Percentiles rank a stretch among this genome's conserved stretches.
phyloP scores from a whole-genome alignment of 2,888 invertebrate genomes.

The Sphaerophoria taeniata region DNA sequence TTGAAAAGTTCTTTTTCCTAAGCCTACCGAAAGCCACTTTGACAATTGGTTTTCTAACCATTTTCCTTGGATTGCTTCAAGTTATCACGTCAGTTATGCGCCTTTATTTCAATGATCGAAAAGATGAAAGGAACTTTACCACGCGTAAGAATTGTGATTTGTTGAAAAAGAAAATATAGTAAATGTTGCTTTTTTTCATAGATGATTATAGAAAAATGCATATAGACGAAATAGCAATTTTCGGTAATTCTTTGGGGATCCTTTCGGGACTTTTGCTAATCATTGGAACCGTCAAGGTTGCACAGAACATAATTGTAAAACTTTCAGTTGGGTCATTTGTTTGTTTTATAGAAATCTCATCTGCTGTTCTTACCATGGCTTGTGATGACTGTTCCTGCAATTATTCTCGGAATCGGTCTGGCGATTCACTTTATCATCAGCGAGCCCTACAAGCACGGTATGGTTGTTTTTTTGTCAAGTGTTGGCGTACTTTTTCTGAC shows the following conservation, averaged over 20 bases:
- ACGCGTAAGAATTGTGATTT: neutral
- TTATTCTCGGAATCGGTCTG: neutral
- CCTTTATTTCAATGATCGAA: neutral
- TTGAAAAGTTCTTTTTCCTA: neutral
- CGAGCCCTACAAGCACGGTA: too few relatives aligned
- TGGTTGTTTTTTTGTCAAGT: too few relatives aligned
- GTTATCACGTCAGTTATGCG: too few relatives aligned
- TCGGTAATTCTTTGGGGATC: neutral
- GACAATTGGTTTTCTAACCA: slow-evolving; percentile 1
- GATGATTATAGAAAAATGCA: slow-evolving; percentile 2
- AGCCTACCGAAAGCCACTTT: slow-evolving; percentile 2
- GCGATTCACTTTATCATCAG: neutral
- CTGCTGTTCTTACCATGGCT: neutral
- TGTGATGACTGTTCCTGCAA: neutral
- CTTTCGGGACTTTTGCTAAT: neutral
- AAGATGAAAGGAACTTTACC: neutral
- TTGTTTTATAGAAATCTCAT: neutral
- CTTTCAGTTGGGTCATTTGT: neutral
- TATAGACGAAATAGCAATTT: neutral
- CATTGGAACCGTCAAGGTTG: slow-evolving; percentile 15
- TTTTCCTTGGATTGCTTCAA: neutral
- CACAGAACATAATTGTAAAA: neutral
- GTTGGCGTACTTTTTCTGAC: too few relatives aligned
- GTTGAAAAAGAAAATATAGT: neutral
- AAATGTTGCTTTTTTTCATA: neutral